Evolutionary conservation across 2,888 invertebrate species (phyloP), one percentile per base, ranked within the genome.

Genomic region (Eudasyphora cyanicolor): DNA sequence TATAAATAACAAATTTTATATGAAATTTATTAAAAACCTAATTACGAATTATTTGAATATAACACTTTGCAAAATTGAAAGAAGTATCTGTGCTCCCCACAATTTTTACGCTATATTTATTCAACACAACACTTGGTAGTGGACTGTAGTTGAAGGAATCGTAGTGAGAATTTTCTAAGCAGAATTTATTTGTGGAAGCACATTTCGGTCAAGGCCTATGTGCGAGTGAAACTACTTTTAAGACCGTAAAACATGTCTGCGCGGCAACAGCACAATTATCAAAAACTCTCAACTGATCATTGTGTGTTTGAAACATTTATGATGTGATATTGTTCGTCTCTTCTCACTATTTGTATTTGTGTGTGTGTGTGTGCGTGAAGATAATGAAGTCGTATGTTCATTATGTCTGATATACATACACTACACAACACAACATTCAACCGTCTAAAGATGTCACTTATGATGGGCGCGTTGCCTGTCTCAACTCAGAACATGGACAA

Each of bases 141-240:
- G n/a, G n/a, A n/a, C n/a, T n/a, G n/a, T n/a, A n/a, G 17, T 79
- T 71, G 27, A 57, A 57, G 27, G 60, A 60, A 60, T 29, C 17
- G 17, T 21, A 42, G 10, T 71, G 60, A 75, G 71, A 69, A 74
- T 71, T 67, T 83, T 75, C 70, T 71, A 57, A 57, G 21, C 62
- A 75, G 75, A 71, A 74, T 77, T 77, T 70, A 64, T 32, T 57
- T 74, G 27, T 62, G 17, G 75, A 83, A 75, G 69, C 73, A 86
- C 84, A 89, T 87, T 88, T 87, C 89, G 90, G 90, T 89, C 90
- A 89, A 89, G 89, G 89, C 90, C 88, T 89, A 86, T 89, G 86
- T 89, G 84, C 77, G 87, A 89, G 54, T 60, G 60, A 88, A 88
- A 89, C 85, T 87, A 86, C 86, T 86, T 87, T 86, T 86, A 89